These are phyloP conservation scores for Norana najaformis DNA, from an alignment of 2,888 invertebrate species.

Conservation along the genomic window DNA sequence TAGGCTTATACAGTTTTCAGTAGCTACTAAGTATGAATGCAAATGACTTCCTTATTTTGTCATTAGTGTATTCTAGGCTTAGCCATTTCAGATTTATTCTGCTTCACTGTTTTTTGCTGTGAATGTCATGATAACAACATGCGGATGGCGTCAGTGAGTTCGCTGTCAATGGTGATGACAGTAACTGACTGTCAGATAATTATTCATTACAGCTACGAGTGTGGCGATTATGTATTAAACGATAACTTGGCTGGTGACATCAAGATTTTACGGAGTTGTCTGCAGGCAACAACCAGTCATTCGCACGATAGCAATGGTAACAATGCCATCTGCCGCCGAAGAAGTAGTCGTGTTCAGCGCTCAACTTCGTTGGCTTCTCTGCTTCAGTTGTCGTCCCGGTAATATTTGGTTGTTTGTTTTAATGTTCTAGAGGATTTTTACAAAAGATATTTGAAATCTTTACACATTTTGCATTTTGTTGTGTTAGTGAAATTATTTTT, in stretches of 20 bases:
- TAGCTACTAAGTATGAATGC: too few species aligned
- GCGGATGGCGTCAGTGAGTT: too few species aligned
- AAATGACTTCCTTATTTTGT: too few species aligned
- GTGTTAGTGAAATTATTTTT: too few species aligned
- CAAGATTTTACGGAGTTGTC: constrained; percentile 54
- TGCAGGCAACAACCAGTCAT: constrained; percentile 36
- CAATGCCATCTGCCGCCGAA: not conserved
- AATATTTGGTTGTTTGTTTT: not conserved
- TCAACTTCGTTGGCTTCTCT: constrained; percentile 29
- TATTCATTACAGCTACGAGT: constrained; percentile 53
- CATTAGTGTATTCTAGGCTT: too few species aligned
- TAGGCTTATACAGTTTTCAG: too few species aligned
- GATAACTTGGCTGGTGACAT: constrained; percentile 60
- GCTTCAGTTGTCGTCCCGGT: constrained; percentile 26
- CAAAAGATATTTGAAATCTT: not conserved
- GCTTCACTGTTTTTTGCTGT: too few species aligned
- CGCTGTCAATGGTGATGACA: too few species aligned
- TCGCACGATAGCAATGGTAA: not conserved
- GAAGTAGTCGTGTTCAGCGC: constrained; percentile 34
- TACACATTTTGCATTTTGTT: not conserved
- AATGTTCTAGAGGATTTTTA: not conserved
- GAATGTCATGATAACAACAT: too few species aligned
- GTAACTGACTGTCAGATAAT: not conserved
- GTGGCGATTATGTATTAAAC: constrained; percentile 60
- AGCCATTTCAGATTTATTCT: too few species aligned